Conservation (phyloP, 92 coral and sea anemone species). For the Umimayanthus chanpuru region DNA sequence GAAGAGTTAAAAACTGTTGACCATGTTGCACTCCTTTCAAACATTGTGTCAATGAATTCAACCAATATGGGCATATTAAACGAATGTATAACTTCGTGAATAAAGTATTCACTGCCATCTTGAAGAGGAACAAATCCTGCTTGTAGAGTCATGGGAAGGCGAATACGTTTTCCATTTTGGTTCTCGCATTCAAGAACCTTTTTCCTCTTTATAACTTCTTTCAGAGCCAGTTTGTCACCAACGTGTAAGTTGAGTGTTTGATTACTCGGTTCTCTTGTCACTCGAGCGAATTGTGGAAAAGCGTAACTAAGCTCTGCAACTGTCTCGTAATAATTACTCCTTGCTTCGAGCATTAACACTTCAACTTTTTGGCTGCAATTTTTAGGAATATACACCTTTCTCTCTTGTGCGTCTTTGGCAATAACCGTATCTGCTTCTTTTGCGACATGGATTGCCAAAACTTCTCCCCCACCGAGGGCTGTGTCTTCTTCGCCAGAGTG, state of each 20-base stretch:
- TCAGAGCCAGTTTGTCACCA: slow-evolving; percentile 2
- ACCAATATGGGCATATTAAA: slow-evolving; percentile 39
- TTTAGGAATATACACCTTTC: neutral
- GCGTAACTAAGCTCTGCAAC: slow-evolving; percentile 1
- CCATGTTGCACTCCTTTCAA: neutral
- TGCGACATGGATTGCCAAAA: slow-evolving; percentile 44
- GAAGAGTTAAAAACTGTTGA: no score
- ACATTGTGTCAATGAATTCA: slow-evolving; percentile 15
- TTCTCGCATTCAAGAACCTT: slow-evolving; percentile 10
- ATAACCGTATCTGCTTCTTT: slow-evolving; percentile 31
- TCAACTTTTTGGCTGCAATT: slow-evolving; percentile 32
- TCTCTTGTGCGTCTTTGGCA: slow-evolving; percentile 36
- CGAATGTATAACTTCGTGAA: slow-evolving; percentile 19
- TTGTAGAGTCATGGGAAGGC: slow-evolving; percentile 23
- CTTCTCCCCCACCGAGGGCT: slow-evolving; percentile 45
- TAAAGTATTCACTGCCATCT: slow-evolving; percentile 29
- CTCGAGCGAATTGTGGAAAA: neutral
- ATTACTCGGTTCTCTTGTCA: neutral
- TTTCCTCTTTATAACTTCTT: neutral
- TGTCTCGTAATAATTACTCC: neutral
- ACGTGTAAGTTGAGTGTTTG: neutral
- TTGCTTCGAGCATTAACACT: slow-evolving; percentile 21
- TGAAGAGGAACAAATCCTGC: slow-evolving; percentile 11
- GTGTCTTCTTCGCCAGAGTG: slow-evolving; percentile 33
- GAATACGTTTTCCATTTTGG: slow-evolving; percentile 14